Evolutionary conservation across 2,113 vertebrate species (phyloP), one percentile per base, ranked within the genome.

Genomic region (Phalacrocorax carbo): DNA sequence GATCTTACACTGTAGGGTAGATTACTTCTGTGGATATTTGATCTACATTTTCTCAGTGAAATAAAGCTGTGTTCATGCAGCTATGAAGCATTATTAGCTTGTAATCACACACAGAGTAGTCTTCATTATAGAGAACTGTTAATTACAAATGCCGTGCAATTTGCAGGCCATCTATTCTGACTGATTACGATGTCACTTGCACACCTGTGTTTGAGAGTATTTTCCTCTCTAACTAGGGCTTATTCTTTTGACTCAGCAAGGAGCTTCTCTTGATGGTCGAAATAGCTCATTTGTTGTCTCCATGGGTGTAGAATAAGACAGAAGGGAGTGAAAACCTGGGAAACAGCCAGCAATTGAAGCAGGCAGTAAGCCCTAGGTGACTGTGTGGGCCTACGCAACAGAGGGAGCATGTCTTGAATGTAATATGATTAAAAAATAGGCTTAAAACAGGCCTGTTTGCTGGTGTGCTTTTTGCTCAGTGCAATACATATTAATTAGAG

Each of bases 181-280:
- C 51, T 93, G 48, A 94, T 97, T 95, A 78, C 57, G 76, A 83
- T 93, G 92, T 94, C 1, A 15, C 40, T 82, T 82, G 49, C 88
- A 93, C 87, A 93, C 81, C 95, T 95, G 64, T 93, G 86, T 75
- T 80, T 75, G 46, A 48, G 87, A 72, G 40, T 40, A 49, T 96
- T 95, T 88, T 83, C 71, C 73, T 77, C 42, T 80, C 23, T 76
- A 84, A 81, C 75, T 72, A 30, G 80, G 36, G 29, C 52, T 92
- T 42, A 48, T 90, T 91, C 61, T 96, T 93, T 88, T 44, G 52
- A 83, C 82, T 88, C 88, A 89, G 94, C 82, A 75, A 82, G 86
- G 48, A 92, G 27, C 69, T 81, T 90, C 70, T 90, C 80, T 71
- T 42, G 48, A 49, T 36, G 36, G 69, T 93, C 62, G 90, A 71